Evolutionary conservation across 2,797 vertebrate species (phyloP).

Genomic region (Menidia menidia): DNA sequence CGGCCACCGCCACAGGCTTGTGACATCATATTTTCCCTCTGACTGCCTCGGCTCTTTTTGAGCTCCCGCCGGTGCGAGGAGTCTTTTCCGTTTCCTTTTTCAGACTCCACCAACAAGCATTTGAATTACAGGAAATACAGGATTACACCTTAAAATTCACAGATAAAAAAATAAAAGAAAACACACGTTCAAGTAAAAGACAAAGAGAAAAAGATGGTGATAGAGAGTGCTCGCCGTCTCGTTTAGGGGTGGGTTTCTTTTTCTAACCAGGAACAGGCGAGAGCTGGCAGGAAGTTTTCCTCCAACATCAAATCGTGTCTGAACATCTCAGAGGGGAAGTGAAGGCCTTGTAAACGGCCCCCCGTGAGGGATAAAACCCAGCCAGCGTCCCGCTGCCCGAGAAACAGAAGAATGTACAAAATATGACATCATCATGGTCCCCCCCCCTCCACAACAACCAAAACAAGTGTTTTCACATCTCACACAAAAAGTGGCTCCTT

Average conservation of each 20-base stretch:
- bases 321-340: conserved; percentile 11
- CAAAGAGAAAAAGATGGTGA: conserved; percentile 36
- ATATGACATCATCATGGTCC: conserved; percentile 62
- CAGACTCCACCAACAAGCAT: conserved; percentile 67
- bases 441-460: conserved; percentile 3
- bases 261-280: conserved; percentile 56
- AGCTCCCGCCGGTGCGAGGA: conserved; percentile 61
- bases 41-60: conserved; percentile 76
- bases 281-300: conserved; percentile 52
- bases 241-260: conserved; percentile 3
- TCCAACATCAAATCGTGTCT: conserved; percentile 36
- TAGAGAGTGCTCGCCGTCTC: conserved; percentile 40
- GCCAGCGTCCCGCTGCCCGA: conserved; percentile 48
- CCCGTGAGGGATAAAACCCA: conserved; percentile 29
- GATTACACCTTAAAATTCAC: conserved; percentile 74
- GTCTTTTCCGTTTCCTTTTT: background rate
- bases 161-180: conserved; percentile 59
- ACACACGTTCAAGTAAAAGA: conserved; percentile 49
- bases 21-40: conserved; percentile 77
- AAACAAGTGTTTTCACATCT: conserved; percentile 45
- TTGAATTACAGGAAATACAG: conserved; percentile 74
- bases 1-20: conserved; percentile 77
- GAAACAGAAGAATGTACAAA: conserved; percentile 34
- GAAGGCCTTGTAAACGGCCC: conserved; percentile 36
- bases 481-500: conserved; percentile 32